phyloP scores from a whole-genome alignment of 2,113 vertebrate species.

The Campylorhamphus procurvoides region DNA sequence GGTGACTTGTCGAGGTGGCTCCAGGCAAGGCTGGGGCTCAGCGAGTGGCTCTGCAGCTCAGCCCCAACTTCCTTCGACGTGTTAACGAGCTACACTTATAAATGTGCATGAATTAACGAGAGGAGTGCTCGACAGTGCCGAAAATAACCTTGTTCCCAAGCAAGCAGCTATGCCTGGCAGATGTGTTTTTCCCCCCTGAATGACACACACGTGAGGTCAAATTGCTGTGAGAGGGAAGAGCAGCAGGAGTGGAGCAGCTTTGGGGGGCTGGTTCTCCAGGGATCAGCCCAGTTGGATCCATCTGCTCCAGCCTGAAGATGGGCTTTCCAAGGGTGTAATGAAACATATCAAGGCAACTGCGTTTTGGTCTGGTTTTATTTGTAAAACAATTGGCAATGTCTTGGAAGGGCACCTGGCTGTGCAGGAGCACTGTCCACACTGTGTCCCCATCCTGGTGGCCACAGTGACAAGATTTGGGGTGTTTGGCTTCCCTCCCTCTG shows the following conservation, averaged over 20 bases:
- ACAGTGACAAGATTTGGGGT: neutral
- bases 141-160: slow-evolving; percentile 39
- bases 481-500: neutral
- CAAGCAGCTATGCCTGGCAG: neutral
- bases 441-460: neutral
- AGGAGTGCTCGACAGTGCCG: neutral
- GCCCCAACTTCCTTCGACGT: neutral
- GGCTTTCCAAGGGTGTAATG: neutral
- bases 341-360: neutral
- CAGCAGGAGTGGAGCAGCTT: neutral
- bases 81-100: neutral
- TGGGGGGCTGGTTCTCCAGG: rapidly evolving
- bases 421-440: rapidly evolving
- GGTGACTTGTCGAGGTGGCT: neutral
- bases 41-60: neutral
- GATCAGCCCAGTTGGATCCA: neutral
- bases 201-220: neutral
- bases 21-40: neutral
- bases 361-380: neutral
- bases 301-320: rapidly evolving
- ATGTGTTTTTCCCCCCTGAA: slow-evolving; percentile 5
- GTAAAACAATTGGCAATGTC: neutral
- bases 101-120: neutral
- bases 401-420: neutral
- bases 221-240: neutral